Percentiles rank a stretch among this genome's conserved stretches.
These are phyloP conservation scores for Nothobranchius furzeri DNA, from an alignment of 2,113 vertebrate genomes.

Conservation along the genomic window DNA sequence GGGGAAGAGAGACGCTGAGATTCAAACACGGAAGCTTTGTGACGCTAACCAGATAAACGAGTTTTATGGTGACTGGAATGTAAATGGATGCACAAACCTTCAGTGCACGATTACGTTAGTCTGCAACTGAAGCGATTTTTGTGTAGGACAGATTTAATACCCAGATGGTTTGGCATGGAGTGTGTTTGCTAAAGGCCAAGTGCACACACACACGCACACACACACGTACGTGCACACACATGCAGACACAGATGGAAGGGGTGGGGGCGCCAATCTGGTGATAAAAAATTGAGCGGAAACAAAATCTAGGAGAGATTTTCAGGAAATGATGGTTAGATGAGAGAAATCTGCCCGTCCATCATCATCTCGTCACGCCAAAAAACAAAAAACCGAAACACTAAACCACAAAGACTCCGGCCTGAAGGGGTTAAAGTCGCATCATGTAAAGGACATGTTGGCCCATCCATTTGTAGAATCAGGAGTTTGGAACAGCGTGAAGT, in stretches of 20 bases:
- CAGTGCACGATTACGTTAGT: constrained; percentile 7
- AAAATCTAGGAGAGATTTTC: constrained; percentile 33
- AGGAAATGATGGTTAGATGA: constrained; percentile 17
- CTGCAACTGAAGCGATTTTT: constrained; percentile 67
- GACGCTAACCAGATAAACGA: neutral
- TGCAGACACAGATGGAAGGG: constrained; percentile 54
- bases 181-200: constrained; percentile 70
- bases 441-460: too few relatives aligned
- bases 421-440: too few relatives aligned
- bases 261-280: constrained; percentile 62
- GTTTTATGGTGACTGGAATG: too few relatives aligned
- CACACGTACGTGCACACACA: constrained; percentile 19
- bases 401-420: too few relatives aligned
- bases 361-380: neutral
- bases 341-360: constrained; percentile 14
- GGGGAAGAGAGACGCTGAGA: neutral
- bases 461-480: too few relatives aligned
- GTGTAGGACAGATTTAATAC: constrained; percentile 69
- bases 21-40: neutral
- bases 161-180: constrained; percentile 75
- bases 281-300: constrained; percentile 45
- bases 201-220: constrained; percentile 25
- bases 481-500: too few relatives aligned
- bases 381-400: too few relatives aligned
- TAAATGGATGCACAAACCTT: constrained; percentile 14